These are phyloP conservation scores for Subacronicta megacephala DNA, from an alignment of 2,888 invertebrate species.

Conservation along the genomic window DNA sequence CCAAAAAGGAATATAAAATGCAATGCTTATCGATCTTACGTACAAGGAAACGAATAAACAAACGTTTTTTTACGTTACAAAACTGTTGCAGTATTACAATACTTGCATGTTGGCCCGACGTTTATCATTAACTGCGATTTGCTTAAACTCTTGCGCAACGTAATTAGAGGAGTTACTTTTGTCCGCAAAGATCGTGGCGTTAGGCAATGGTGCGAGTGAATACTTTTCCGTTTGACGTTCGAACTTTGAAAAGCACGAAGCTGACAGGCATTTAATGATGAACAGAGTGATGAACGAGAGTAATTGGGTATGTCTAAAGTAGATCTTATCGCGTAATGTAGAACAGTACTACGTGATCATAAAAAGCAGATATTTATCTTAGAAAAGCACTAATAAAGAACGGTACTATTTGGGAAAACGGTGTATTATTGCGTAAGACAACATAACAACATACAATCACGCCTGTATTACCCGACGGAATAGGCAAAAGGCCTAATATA, in stretches of 20 bases:
- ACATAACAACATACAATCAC: no score
- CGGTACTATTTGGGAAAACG: background rate
- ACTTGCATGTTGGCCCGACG: constrained; percentile 33
- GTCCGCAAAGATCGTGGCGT: constrained; percentile 17
- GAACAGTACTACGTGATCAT: constrained; percentile 2
- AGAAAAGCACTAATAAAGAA: no score
- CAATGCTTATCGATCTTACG: background rate
- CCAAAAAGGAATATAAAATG: constrained; percentile 3
- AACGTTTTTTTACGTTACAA: constrained; percentile 21
- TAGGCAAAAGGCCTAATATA: no score
- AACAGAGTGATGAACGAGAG: constrained; percentile 40
- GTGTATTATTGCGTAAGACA: constrained; percentile 62
- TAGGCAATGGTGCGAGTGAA: constrained; percentile 30
- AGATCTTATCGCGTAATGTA: constrained; percentile 32
- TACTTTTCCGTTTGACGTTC: constrained; percentile 24
- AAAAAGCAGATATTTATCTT: no score
- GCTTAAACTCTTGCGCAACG: constrained; percentile 40
- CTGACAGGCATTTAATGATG: constrained; percentile 31
- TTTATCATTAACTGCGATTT: constrained; percentile 38
- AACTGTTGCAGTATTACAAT: constrained; percentile 24
- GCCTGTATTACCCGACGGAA: no score
- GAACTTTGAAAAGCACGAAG: constrained; percentile 46
- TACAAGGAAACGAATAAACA: constrained; percentile 17
- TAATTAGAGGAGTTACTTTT: constrained; percentile 24
- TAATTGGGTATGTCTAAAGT: constrained; percentile 28